These are phyloP conservation scores for Cuculus canorus DNA, from an alignment of 2,797 vertebrate genomes.

Conservation along the genomic window DNA sequence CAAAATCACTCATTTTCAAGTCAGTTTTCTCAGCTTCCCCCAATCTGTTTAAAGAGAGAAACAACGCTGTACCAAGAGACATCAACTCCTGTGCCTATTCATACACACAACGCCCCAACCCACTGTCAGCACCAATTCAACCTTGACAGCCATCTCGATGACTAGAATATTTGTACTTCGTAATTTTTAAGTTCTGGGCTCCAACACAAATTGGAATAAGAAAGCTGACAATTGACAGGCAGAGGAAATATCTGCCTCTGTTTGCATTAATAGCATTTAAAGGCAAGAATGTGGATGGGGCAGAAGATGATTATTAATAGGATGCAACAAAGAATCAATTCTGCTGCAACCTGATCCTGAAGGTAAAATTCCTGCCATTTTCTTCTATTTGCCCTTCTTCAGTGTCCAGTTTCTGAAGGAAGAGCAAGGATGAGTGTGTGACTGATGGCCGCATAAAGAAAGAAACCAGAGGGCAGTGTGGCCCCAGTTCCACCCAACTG, in stretches of 20 bases:
- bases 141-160: constrained; percentile 53
- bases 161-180: constrained; percentile 55
- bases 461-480: not conserved
- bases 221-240: constrained; percentile 69
- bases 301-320: constrained; percentile 70
- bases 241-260: constrained; percentile 70
- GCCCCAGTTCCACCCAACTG: not conserved
- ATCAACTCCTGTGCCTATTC: constrained; percentile 33
- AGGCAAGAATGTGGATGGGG: constrained; percentile 36
- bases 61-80: constrained; percentile 18
- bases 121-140: constrained; percentile 47
- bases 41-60: constrained; percentile 18
- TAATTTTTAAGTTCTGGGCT: constrained; percentile 72
- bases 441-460: not conserved
- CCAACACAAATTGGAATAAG: constrained; percentile 56
- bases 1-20: constrained; percentile 40
- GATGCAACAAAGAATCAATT: constrained; percentile 45
- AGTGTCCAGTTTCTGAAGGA: not conserved
- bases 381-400: not conserved
- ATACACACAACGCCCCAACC: constrained; percentile 3
- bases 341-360: constrained; percentile 41
- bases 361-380: constrained; percentile 33
- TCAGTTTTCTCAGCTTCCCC: constrained; percentile 31
- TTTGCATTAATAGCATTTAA: constrained; percentile 61
- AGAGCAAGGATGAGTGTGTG: not conserved